Evolutionary conservation across 2,888 invertebrate genomes (phyloP).

Genomic region (Acrobasis suavella): DNA sequence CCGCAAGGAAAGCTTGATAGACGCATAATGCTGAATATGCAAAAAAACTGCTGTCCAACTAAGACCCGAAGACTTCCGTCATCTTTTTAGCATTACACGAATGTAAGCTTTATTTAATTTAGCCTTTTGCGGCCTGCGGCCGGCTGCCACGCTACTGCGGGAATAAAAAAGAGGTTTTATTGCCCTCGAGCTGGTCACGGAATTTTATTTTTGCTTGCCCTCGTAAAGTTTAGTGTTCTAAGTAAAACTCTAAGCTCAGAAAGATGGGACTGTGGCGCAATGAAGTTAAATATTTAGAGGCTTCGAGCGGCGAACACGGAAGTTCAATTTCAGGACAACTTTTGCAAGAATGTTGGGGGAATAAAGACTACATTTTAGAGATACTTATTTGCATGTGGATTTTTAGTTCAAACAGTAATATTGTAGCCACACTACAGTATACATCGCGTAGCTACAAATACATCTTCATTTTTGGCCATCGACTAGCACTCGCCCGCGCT

Average conservation of each 20-base stretch:
- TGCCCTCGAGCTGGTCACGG: conserved; percentile 26
- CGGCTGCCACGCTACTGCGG: not conserved
- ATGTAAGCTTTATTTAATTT: conserved; percentile 23
- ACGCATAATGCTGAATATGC: no score
- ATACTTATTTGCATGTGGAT: not conserved
- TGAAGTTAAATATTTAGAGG: conserved; percentile 22
- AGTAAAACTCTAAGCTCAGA: conserved; percentile 36
- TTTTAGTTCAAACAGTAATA: not conserved
- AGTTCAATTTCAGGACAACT: conserved; percentile 15
- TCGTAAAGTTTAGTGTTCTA: conserved; percentile 47
- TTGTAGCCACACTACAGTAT: no score
- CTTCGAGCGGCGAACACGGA: not conserved
- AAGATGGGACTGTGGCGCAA: conserved; percentile 30
- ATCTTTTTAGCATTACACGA: conserved; percentile 17
- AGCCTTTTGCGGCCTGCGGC: not conserved
- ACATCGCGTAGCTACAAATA: no score
- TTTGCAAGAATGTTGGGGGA: conserved; percentile 6
- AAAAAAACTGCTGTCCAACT: not conserved
- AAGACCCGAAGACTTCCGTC: not conserved
- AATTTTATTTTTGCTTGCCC: conserved; percentile 46
- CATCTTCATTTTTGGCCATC: no score
- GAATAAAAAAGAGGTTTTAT: conserved; percentile 39
- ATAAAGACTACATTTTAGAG: not conserved
- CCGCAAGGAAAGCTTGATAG: no score
- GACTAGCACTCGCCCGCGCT: no score